These are phyloP conservation scores for Crossoptilon crossoptilon DNA, from an alignment of 2,797 vertebrate species.

Conservation along the genomic window DNA sequence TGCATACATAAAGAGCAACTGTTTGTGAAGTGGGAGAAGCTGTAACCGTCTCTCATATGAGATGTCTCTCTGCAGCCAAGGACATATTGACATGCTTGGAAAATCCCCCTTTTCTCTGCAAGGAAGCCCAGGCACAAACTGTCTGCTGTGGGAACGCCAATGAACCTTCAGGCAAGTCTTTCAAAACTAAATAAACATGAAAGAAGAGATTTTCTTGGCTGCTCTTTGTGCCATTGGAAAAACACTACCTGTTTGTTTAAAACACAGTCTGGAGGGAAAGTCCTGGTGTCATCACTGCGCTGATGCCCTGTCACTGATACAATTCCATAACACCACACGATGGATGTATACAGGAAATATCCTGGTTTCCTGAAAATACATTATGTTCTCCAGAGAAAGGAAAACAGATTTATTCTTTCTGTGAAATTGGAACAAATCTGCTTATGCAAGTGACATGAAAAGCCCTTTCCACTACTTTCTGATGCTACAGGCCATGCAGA, in stretches of 20 bases:
- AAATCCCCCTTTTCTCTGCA: conserved; percentile 30
- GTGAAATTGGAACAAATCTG: conserved; percentile 22
- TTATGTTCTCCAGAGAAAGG: neutral
- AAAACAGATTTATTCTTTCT: conserved; percentile 55
- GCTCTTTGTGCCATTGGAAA: neutral
- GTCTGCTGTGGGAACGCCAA: conserved; percentile 40
- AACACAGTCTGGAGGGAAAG: conserved; percentile 22
- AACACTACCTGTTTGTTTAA: neutral
- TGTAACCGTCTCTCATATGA: neutral
- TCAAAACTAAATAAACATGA: conserved; percentile 56
- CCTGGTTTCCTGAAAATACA: conserved; percentile 50
- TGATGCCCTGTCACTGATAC: neutral
- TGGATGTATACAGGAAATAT: neutral
- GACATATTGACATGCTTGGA: conserved; percentile 64
- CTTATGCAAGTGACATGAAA: conserved; percentile 29
- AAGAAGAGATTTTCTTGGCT: conserved; percentile 21
- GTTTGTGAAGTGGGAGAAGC: conserved; percentile 44
- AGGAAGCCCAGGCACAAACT: conserved; percentile 59
- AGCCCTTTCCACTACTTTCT: neutral
- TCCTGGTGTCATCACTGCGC: neutral
- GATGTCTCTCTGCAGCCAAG: conserved; percentile 55
- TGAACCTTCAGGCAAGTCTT: conserved; percentile 64
- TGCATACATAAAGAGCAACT: conserved; percentile 20
- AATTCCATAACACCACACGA: neutral
- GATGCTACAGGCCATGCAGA: neutral